A percentile compares a stretch with the other conserved stretches of the same genome.
Evolutionary conservation across 2,888 invertebrate species (phyloP).

Genomic region (Scaeva pyrastri): DNA sequence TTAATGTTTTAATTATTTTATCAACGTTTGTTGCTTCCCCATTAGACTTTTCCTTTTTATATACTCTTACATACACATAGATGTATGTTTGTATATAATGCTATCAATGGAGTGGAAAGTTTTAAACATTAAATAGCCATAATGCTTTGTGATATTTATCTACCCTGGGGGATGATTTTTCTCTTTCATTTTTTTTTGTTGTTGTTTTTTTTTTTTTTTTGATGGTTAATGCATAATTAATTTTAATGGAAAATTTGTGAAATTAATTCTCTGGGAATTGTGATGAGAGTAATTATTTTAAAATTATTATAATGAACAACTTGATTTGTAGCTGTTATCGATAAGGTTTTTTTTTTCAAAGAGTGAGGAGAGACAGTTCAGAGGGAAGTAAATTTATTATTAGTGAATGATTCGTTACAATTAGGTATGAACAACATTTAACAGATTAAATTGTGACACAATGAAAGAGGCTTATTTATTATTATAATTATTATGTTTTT

Average conservation of each 20-base stretch:
- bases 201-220: constrained; percentile 2
- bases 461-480: too few species aligned
- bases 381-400: not conserved
- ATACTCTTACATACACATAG: too few species aligned
- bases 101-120: constrained; percentile 35
- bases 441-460: not conserved
- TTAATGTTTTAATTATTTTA: constrained; percentile 36
- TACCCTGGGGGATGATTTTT: constrained; percentile 1
- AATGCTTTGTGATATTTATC: constrained; percentile 1
- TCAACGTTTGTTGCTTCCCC: constrained; percentile 40
- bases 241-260: constrained; percentile 65
- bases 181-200: not conserved
- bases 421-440: not conserved
- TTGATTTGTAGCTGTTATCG: not conserved
- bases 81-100: not conserved
- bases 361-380: too few species aligned
- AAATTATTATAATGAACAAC: constrained; percentile 16
- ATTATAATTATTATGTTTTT: too few species aligned
- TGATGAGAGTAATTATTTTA: constrained; percentile 43
- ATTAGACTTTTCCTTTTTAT: not conserved
- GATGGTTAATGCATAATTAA: constrained; percentile 58
- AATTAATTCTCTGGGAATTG: constrained; percentile 54
- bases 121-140: constrained; percentile 38
- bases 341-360: not conserved
- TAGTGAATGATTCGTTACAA: not conserved